Evolutionary conservation across 2,113 vertebrate species (phyloP).

Genomic region (Coreoperca whiteheadi): DNA sequence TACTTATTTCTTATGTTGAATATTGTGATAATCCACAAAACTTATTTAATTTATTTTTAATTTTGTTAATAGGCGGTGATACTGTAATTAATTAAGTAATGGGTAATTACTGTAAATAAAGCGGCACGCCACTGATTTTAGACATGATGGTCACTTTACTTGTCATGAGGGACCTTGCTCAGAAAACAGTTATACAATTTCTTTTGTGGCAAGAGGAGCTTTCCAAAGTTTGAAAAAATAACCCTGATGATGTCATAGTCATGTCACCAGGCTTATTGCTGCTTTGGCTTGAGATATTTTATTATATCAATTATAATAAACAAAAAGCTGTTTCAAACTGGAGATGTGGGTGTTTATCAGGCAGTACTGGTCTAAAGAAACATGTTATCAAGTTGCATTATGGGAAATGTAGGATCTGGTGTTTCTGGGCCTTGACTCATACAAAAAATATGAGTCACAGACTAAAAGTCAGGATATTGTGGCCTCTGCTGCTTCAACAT

Average conservation of each 20-base stretch:
- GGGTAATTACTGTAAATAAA: neutral
- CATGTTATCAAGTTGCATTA: neutral
- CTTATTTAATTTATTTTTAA: no score
- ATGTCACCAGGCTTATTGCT: neutral
- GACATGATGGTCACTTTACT: neutral
- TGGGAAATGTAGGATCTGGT: constrained; percentile 23
- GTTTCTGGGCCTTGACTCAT: neutral
- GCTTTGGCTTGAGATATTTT: neutral
- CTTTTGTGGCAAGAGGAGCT: neutral
- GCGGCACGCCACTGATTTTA: neutral
- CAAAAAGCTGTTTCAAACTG: neutral
- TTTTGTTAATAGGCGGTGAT: neutral
- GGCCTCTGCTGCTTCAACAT: neutral
- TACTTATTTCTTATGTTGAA: neutral
- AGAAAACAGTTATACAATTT: neutral
- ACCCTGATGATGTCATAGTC: neutral
- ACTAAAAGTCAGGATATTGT: neutral
- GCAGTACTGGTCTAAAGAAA: neutral
- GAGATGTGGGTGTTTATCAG: neutral
- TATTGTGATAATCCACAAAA: neutral
- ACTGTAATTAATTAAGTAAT: neutral
- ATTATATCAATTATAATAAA: no score
- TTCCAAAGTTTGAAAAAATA: neutral
- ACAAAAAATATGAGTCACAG: no score
- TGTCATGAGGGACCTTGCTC: neutral